phyloP scores from a whole-genome alignment of 2,888 invertebrate species.

The Eupithecia vulgata region DNA sequence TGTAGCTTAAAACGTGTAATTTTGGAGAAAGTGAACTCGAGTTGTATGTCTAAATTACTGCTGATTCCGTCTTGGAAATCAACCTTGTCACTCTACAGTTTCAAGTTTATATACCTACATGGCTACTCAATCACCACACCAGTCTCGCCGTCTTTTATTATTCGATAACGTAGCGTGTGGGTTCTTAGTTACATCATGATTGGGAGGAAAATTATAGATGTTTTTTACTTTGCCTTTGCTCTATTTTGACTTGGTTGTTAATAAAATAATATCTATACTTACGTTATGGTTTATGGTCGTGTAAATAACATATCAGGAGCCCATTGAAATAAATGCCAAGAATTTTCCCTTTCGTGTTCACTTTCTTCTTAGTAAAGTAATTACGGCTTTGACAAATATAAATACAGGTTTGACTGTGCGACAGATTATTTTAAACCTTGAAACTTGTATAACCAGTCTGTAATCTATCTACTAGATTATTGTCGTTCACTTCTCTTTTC shows the following conservation, averaged over 20 bases:
- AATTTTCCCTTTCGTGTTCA: not conserved
- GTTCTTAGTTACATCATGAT: not conserved
- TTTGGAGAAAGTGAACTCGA: conserved; percentile 47
- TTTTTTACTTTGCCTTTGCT: not conserved
- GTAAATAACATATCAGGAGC: not conserved
- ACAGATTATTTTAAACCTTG: conserved; percentile 33
- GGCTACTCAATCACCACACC: conserved; percentile 1
- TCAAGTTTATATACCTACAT: not conserved
- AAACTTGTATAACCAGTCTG: conserved; percentile 43
- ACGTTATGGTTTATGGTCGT: not conserved
- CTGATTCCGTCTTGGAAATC: conserved; percentile 43
- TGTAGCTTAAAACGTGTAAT: conserved; percentile 47
- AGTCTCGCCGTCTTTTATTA: not conserved
- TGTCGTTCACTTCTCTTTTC: conserved; percentile 31
- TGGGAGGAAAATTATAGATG: not conserved
- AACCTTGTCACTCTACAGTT: conserved; percentile 32
- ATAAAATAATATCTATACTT: not conserved
- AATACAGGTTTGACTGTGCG: conserved; percentile 8
- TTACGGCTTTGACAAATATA: not conserved
- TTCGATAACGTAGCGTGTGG: not conserved
- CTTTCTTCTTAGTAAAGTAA: conserved; percentile 25
- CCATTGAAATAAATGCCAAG: not conserved
- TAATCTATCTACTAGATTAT: conserved; percentile 1
- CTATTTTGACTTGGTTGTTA: not conserved
- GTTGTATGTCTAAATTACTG: conserved; percentile 46